Evolutionary conservation across 1,140 invertebrate species (phyloP).

Genomic region (Monomorium pharaonis): DNA sequence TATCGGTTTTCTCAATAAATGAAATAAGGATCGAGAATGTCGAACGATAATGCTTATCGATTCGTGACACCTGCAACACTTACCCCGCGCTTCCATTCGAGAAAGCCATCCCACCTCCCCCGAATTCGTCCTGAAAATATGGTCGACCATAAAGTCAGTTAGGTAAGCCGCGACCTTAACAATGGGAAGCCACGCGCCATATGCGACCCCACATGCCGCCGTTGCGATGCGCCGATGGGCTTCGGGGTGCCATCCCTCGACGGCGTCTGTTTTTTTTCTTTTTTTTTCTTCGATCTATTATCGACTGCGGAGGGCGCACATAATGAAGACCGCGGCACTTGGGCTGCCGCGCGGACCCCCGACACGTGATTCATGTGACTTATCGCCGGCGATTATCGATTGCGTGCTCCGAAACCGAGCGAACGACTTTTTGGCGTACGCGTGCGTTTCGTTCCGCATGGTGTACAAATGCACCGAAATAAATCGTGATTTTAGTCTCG

Average conservation of each 20-base stretch:
- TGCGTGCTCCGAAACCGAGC: constrained; percentile 46
- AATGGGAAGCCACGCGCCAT: constrained; percentile 81
- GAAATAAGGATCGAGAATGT: constrained; percentile 43
- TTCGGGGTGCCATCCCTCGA: constrained; percentile 52
- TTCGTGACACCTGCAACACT: constrained; percentile 64
- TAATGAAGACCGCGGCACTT: constrained; percentile 62
- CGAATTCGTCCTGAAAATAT: constrained; percentile 66
- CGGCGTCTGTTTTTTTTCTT: constrained; percentile 22
- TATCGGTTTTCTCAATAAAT: neutral
- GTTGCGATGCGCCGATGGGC: constrained; percentile 57
- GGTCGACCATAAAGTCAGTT: constrained; percentile 79
- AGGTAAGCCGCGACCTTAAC: constrained; percentile 77
- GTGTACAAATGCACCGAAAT: neutral
- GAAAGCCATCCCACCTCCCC: constrained; percentile 31
- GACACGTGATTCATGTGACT: constrained; percentile 65
- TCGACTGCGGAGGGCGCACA: constrained; percentile 41
- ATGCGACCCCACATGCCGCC: constrained; percentile 79
- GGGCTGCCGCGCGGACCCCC: constrained; percentile 8
- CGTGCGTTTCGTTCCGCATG: neutral
- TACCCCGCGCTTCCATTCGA: constrained; percentile 30
- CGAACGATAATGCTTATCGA: constrained; percentile 57
- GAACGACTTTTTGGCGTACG: constrained; percentile 3
- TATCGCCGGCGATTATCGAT: constrained; percentile 61
- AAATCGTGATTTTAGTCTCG: neutral
- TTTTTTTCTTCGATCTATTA: constrained; percentile 27